A percentile compares a stretch with the other conserved stretches of the same genome.
Conservation (phyloP, 2,797 vertebrate species). For the Leuciscus waleckii region DNA sequence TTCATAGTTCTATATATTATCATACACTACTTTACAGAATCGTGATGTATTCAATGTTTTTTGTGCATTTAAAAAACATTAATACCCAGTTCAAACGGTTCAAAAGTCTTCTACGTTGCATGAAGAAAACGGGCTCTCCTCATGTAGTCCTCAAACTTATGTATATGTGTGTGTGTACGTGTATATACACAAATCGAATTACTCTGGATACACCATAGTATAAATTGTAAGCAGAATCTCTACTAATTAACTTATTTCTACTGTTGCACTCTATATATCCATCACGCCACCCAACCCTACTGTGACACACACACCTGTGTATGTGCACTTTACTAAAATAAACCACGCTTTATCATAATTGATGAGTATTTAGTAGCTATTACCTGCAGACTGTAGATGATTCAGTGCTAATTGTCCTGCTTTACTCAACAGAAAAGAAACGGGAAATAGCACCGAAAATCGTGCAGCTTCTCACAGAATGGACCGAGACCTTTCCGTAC, state of each 20-base stretch:
- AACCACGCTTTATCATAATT: not conserved
- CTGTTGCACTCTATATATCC: not conserved
- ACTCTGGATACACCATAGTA: not conserved
- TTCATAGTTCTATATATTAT: not conserved
- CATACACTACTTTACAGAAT: not conserved
- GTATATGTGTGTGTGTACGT: not conserved
- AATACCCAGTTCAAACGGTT: not conserved
- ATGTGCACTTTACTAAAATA: not conserved
- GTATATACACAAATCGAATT: not conserved
- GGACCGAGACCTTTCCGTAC: slow-evolving; percentile 97
- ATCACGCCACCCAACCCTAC: not conserved
- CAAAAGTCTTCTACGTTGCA: not conserved
- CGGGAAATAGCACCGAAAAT: slow-evolving; percentile 93
- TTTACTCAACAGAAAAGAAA: slow-evolving; percentile 78
- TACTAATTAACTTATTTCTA: not conserved
- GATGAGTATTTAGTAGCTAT: not conserved
- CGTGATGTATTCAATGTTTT: not conserved
- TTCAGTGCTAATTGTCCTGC: not conserved
- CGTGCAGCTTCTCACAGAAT: slow-evolving; percentile 93
- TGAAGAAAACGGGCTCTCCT: not conserved
- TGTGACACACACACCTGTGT: not conserved
- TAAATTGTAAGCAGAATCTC: not conserved
- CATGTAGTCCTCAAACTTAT: not conserved
- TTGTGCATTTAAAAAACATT: not conserved
- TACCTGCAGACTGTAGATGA: not conserved